Conservation (phyloP, 1,140 invertebrate genomes). For the Formica exsecta region DNA sequence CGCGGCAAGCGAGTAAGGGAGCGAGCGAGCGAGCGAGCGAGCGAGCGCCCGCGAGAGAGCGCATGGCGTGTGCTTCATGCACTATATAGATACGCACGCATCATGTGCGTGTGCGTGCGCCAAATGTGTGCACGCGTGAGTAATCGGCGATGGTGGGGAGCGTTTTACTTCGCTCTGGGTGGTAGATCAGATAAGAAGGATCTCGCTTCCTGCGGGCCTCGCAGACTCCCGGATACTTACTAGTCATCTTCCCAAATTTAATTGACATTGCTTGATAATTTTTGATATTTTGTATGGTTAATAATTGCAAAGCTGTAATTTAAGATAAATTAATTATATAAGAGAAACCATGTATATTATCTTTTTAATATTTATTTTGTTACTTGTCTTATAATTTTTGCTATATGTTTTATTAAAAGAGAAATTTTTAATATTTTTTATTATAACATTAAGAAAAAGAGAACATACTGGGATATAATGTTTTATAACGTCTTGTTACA, state of each 20-base stretch:
- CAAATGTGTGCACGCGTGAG: conserved; percentile 10
- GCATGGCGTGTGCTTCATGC: conserved; percentile 23
- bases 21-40: conserved; percentile 55
- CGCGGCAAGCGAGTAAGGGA: conserved; percentile 60
- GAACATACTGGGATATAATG: neutral
- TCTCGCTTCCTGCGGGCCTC: neutral
- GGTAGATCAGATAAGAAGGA: conserved; percentile 34
- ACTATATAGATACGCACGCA: neutral
- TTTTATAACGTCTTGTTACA: conserved; percentile 38
- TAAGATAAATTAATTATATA: neutral
- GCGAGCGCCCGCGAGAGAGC: conserved; percentile 50
- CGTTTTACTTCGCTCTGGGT: conserved; percentile 35
- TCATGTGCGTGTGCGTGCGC: neutral
- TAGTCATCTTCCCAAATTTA: neutral
- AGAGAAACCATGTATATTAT: too few relatives aligned
- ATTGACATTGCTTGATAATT: neutral
- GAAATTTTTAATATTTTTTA: neutral
- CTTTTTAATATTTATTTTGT: neutral
- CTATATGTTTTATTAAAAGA: neutral
- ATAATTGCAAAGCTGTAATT: neutral
- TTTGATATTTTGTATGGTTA: neutral
- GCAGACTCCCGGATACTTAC: neutral
- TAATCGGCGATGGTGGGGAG: neutral
- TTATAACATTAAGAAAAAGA: neutral
- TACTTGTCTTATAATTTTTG: neutral